phyloP scores from a whole-genome alignment of 2,888 invertebrate genomes.

The Ectropis crepuscularia region DNA sequence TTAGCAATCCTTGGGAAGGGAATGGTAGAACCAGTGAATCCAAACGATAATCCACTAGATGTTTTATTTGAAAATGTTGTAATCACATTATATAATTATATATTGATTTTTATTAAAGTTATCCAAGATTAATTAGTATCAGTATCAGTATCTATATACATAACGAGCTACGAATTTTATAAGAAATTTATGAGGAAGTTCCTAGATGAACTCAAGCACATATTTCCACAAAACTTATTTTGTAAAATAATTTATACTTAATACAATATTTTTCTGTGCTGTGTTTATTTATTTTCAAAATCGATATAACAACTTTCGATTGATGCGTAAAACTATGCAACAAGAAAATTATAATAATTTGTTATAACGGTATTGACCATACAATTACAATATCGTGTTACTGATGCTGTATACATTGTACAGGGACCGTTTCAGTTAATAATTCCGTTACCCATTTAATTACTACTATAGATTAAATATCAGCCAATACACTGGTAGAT shows the following conservation, averaged over 20 bases:
- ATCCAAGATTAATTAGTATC: not conserved
- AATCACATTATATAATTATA: not conserved
- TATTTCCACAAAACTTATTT: too few species aligned
- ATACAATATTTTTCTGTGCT: too few species aligned
- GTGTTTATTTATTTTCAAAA: too few species aligned
- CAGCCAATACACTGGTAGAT: constrained; percentile 31
- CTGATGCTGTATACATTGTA: constrained; percentile 64
- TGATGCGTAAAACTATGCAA: too few species aligned
- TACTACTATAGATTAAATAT: constrained; percentile 56
- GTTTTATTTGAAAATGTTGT: not conserved
- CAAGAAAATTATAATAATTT: too few species aligned
- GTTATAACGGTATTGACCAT: constrained; percentile 29
- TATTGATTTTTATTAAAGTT: not conserved
- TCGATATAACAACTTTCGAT: too few species aligned
- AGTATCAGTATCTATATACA: too few species aligned
- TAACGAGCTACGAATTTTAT: too few species aligned
- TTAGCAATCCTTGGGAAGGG: constrained; percentile 30
- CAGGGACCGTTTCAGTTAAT: constrained; percentile 63
- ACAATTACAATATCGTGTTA: constrained; percentile 50
- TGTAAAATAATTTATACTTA: too few species aligned
- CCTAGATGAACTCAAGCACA: too few species aligned
- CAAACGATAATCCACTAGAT: constrained; percentile 12
- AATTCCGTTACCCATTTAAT: constrained; percentile 70
- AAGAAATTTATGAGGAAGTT: too few species aligned
- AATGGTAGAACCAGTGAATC: constrained; percentile 19